phyloP scores from a whole-genome alignment of 2,888 invertebrate species.

The Sarcophaga carnaria region DNA sequence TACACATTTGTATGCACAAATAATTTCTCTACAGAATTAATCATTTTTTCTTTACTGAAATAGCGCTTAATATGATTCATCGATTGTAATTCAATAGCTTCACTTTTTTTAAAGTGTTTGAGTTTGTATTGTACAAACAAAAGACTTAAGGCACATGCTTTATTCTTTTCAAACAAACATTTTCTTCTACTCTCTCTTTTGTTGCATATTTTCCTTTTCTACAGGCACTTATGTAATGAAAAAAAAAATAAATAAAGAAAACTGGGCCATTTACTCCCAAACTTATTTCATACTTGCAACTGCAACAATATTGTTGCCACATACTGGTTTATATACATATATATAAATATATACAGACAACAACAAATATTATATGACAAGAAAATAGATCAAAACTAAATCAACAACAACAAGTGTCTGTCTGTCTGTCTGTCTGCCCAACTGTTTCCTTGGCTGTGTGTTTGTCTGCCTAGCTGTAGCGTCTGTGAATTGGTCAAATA shows the following conservation, averaged over 20 bases:
- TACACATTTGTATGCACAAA: no score
- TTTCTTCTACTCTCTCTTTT: background rate
- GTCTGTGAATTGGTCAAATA: conserved; percentile 6
- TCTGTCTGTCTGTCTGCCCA: background rate
- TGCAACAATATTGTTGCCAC: conserved; percentile 39
- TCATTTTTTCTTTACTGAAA: no score
- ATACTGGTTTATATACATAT: conserved; percentile 15
- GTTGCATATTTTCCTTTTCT: background rate
- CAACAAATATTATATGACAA: conserved; percentile 37
- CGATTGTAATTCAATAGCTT: background rate
- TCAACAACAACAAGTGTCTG: conserved; percentile 47
- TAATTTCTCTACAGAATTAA: no score
- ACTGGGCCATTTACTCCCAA: conserved; percentile 58
- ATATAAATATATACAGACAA: conserved; percentile 21
- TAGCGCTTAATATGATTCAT: background rate
- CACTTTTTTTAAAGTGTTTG: no score
- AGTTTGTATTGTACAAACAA: background rate
- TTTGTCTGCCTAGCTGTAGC: background rate
- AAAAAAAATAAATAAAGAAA: conserved; percentile 35
- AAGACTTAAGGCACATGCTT: conserved; percentile 43
- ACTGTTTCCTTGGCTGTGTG: background rate
- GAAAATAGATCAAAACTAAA: conserved; percentile 60
- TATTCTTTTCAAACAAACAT: background rate
- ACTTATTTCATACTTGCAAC: conserved; percentile 1
- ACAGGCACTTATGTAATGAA: conserved; percentile 38